phyloP scores from a whole-genome alignment of 2,888 invertebrate genomes.

The Neoitamus cyanurus region DNA sequence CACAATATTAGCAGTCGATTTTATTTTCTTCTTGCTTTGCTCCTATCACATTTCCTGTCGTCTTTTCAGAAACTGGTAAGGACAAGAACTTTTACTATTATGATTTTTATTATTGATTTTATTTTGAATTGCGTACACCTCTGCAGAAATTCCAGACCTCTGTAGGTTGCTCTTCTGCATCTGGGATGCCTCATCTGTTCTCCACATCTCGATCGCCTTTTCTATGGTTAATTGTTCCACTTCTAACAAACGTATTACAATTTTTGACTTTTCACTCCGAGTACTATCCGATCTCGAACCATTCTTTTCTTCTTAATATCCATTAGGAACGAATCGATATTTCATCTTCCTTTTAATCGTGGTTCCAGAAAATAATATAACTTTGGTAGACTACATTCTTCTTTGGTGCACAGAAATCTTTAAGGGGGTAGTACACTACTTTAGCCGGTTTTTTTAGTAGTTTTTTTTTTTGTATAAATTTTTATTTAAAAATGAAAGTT shows the following conservation, averaged over 20 bases:
- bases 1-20: neutral
- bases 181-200: neutral
- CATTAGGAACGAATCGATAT: conserved; percentile 44
- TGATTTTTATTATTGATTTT: neutral
- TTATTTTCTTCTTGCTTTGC: neutral
- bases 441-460: conserved; percentile 46
- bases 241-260: conserved; percentile 8
- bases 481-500: too few species aligned
- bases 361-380: conserved; percentile 12
- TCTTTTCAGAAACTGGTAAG: neutral
- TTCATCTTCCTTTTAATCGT: conserved; percentile 33
- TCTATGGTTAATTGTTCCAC: neutral
- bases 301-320: conserved; percentile 40
- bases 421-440: conserved; percentile 45
- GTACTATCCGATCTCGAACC: conserved; percentile 36
- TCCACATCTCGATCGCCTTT: conserved; percentile 15
- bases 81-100: neutral
- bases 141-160: neutral
- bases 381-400: conserved; percentile 41
- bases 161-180: neutral
- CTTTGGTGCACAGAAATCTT: conserved; percentile 35
- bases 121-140: neutral
- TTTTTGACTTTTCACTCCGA: neutral
- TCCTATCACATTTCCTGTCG: too few species aligned
- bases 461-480: conserved; percentile 50